Evolutionary conservation across 2,888 invertebrate genomes (phyloP).

Genomic region (Acleris emargana): DNA sequence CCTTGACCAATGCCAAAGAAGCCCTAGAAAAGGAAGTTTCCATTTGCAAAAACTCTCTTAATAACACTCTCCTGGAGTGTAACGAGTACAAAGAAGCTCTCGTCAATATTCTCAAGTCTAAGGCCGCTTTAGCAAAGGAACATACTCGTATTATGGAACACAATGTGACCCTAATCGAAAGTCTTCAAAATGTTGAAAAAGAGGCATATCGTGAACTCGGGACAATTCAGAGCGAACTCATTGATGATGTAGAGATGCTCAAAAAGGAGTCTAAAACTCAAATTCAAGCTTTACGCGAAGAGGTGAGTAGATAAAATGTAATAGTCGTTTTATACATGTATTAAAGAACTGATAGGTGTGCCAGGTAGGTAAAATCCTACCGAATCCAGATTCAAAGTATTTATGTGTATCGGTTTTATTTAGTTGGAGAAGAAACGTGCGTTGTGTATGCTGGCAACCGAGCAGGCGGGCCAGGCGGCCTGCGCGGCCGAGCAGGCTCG

Average conservation of each 20-base stretch:
- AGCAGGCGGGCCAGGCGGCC: slow-evolving; percentile 70
- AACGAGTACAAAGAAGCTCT: slow-evolving; percentile 78
- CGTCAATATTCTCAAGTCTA: slow-evolving; percentile 75
- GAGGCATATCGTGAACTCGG: slow-evolving; percentile 78
- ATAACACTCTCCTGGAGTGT: slow-evolving; percentile 68
- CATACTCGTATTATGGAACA: slow-evolving; percentile 79
- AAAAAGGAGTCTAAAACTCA: slow-evolving; percentile 74
- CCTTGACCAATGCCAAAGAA: slow-evolving; percentile 62
- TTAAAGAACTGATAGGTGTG: too few species aligned
- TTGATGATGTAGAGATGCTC: slow-evolving; percentile 74
- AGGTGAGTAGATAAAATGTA: slow-evolving; percentile 53
- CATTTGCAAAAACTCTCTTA: slow-evolving; percentile 64
- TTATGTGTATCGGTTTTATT: slow-evolving; percentile 1
- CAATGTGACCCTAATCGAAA: slow-evolving; percentile 75
- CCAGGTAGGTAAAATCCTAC: neutral
- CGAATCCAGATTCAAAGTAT: neutral
- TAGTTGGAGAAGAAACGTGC: slow-evolving; percentile 71
- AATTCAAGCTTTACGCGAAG: slow-evolving; percentile 69
- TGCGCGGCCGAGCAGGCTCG: slow-evolving; percentile 73
- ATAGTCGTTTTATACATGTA: neutral
- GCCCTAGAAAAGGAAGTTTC: slow-evolving; percentile 64
- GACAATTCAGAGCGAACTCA: slow-evolving; percentile 72
- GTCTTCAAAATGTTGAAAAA: slow-evolving; percentile 75
- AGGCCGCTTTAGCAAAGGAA: slow-evolving; percentile 74
- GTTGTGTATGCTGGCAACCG: slow-evolving; percentile 65